Conservation (phyloP, 2,797 vertebrate species). For the Eidolon dupreanum region DNA sequence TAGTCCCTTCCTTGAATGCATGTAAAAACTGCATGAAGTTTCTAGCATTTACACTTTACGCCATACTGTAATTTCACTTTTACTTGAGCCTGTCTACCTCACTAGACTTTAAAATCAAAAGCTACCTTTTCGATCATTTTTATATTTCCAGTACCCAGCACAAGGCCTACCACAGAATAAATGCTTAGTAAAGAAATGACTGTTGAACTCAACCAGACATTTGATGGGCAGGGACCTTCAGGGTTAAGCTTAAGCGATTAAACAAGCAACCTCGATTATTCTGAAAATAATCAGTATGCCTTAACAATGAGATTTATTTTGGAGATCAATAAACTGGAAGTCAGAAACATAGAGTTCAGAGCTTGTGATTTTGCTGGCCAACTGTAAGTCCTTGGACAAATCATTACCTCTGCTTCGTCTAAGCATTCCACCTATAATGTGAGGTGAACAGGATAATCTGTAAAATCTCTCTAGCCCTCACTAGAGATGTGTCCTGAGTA, state of each 20-base stretch:
- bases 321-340: slow-evolving; percentile 25
- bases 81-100: not conserved
- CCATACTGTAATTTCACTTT: not conserved
- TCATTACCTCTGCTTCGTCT: not conserved
- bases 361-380: not conserved
- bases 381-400: not conserved
- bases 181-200: slow-evolving; percentile 30
- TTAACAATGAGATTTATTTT: slow-evolving; percentile 29
- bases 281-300: slow-evolving; percentile 17
- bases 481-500: not conserved
- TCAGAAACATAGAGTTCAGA: not conserved
- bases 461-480: not conserved
- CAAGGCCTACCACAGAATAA: not conserved
- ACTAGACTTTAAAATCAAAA: not conserved
- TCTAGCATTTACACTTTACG: not conserved
- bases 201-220: not conserved
- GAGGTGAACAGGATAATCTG: not conserved
- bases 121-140: not conserved
- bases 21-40: not conserved
- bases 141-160: not conserved
- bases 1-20: not conserved
- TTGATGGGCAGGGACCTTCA: not conserved
- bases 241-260: slow-evolving; percentile 5
- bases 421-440: not conserved
- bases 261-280: slow-evolving; percentile 18